Evolutionary conservation across 2,888 invertebrate species (phyloP), one percentile per base, ranked within the genome.

Genomic region (Incurvaria masculella): DNA sequence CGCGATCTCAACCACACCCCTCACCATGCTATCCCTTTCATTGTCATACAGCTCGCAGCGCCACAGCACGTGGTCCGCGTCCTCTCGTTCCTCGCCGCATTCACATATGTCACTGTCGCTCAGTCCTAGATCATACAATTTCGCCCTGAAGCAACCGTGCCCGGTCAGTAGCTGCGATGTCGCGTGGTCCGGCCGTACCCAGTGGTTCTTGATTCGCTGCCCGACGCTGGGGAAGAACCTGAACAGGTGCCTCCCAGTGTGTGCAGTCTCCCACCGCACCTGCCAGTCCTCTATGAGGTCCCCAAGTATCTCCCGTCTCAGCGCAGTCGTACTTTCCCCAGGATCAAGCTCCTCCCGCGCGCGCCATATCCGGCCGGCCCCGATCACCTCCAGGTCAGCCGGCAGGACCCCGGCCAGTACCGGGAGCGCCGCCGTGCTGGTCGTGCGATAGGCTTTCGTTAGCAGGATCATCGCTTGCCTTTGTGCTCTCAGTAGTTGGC

Each of bases 341-440:
- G 6, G 6, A n/a, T 19, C 3, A 8, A 11, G n/a, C n/a, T n/a
- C n/a, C n/a, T 42, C 21, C 42, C n/a, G 8, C n/a, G 20, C 19
- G 10, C 20, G 6, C 6, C 4, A 14, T 10, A 6, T 10, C 3
- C 11, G 10, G 3, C 11, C 21, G 21, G 17, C 17, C 4, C 4
- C 44, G 2, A n/a, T 4, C 20, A 45, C 40, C 33, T 45, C 26
- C 23, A 42, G 48, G 21, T 49, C 45, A 17, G 44, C 43, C 11
- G 45, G 49, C 18, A 45, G 33, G 10, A 49, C 49, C 14, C 49
- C 49, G 2, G 49, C 49, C 11, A 49, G 33, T 3, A 49, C 49
- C 21, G 45, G 42, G 17, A 49, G 33, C 11, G 45, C 49, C 14
- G 40, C 40, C n/a, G 45, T n/a, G 33, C 45, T 45, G 8, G 42